A percentile compares a stretch with the other conserved stretches of the same genome.
phyloP scores from a whole-genome alignment of 2,113 vertebrate genomes.

The Sclerurus mexicanus region DNA sequence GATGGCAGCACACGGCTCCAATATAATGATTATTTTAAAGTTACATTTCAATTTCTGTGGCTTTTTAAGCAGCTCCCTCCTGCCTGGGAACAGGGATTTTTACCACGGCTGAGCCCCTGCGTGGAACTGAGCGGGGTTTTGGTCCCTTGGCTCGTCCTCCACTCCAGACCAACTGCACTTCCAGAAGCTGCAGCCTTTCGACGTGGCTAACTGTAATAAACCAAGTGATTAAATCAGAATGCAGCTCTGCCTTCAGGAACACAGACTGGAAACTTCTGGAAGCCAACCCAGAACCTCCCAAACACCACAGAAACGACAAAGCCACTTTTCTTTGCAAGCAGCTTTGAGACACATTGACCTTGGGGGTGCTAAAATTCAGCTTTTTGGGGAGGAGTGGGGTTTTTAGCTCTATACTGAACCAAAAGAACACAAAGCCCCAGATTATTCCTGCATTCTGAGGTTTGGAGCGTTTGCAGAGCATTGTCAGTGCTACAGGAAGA shows the following conservation, averaged over 20 bases:
- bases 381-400: rapidly evolving
- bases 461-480: background rate
- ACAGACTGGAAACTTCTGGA: background rate
- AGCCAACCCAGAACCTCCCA: background rate
- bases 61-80: background rate
- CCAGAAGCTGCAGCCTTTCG: background rate
- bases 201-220: background rate
- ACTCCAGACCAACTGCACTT: rapidly evolving
- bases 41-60: background rate
- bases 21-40: background rate
- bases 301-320: rapidly evolving
- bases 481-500: background rate
- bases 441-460: background rate
- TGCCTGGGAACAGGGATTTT: background rate
- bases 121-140: rapidly evolving
- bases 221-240: background rate
- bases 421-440: background rate
- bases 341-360: background rate
- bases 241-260: background rate
- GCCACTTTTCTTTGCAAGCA: background rate
- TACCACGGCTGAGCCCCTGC: background rate
- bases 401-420: background rate
- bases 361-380: background rate
- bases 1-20: background rate
- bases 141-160: background rate